A percentile compares a stretch with the other conserved stretches of the same genome.
Conservation (phyloP, 2,888 invertebrate species). For the Netelia melanura region DNA sequence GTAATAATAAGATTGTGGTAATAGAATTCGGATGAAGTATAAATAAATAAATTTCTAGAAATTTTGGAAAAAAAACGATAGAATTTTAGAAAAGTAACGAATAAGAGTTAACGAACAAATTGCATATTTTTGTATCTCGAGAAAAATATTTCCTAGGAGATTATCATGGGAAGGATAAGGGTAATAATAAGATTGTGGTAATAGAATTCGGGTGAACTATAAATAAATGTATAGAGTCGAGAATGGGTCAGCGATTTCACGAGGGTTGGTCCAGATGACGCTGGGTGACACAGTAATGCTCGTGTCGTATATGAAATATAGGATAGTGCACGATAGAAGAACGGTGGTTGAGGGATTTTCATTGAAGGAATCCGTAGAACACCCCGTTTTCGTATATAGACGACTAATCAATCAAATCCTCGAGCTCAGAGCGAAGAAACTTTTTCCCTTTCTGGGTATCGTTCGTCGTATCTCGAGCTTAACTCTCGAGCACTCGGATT, state of each 20-base stretch:
- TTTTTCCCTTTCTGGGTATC: constrained; percentile 75
- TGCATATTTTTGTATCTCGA: not conserved
- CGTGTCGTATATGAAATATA: constrained; percentile 42
- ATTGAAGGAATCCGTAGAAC: constrained; percentile 44
- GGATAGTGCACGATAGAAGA: constrained; percentile 69
- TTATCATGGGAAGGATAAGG: constrained; percentile 15
- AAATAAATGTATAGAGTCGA: constrained; percentile 56
- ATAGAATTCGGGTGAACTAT: constrained; percentile 45
- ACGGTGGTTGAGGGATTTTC: constrained; percentile 13
- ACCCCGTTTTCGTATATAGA: constrained; percentile 56
- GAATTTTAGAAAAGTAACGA: not conserved
- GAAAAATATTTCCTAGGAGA: constrained; percentile 2
- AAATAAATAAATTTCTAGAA: constrained; percentile 40
- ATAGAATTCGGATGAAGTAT: constrained; percentile 45
- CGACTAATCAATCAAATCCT: constrained; percentile 81
- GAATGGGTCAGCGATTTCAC: constrained; percentile 65
- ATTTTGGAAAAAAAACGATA: not conserved
- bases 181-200: constrained; percentile 49
- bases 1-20: constrained; percentile 49
- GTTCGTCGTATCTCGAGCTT: constrained; percentile 56
- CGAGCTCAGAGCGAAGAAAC: constrained; percentile 71
- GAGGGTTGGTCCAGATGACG: constrained; percentile 53
- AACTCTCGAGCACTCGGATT: constrained; percentile 56
- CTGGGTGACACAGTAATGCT: constrained; percentile 57
- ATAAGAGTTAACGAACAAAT: not conserved